Conservation (phyloP, 2,888 invertebrate species). For the Heteromurus nitidus region DNA sequence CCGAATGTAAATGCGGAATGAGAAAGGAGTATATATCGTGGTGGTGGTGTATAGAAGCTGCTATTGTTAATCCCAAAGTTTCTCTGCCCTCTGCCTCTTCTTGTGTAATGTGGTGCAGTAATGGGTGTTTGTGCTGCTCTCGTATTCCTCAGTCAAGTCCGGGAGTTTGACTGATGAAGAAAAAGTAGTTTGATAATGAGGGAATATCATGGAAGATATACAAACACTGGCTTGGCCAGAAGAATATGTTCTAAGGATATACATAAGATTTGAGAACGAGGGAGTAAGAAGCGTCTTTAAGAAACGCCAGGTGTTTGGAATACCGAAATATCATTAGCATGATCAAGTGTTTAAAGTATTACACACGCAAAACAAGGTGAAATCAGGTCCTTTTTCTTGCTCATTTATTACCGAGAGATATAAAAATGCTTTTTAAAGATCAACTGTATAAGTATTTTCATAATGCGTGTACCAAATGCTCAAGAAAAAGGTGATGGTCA, state of each 20-base stretch:
- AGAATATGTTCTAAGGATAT: not conserved
- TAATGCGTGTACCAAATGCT: not conserved
- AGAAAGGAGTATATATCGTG: no score
- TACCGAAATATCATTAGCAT: slow-evolving; percentile 48
- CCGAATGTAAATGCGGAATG: slow-evolving; percentile 13
- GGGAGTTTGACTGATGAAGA: slow-evolving; percentile 50
- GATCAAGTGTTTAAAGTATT: slow-evolving; percentile 35
- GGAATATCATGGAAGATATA: slow-evolving; percentile 15
- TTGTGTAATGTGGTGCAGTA: slow-evolving; percentile 46
- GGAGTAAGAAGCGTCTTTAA: not conserved
- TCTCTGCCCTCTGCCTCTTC: slow-evolving; percentile 26
- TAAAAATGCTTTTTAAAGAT: no score
- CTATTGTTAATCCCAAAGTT: slow-evolving; percentile 47
- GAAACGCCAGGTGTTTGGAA: slow-evolving; percentile 53
- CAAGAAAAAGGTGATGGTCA: slow-evolving; percentile 15
- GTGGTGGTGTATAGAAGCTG: slow-evolving; percentile 26
- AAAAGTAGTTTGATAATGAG: slow-evolving; percentile 59
- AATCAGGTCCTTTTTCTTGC: slow-evolving; percentile 40
- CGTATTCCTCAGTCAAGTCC: not conserved
- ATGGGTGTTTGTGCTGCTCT: slow-evolving; percentile 45
- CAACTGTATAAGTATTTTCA: not conserved
- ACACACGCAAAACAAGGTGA: slow-evolving; percentile 42
- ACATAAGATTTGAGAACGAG: not conserved
- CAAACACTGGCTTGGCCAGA: not conserved
- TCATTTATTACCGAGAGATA: no score